phyloP scores from a whole-genome alignment of 2,797 vertebrate genomes.

The Falco concolor region DNA sequence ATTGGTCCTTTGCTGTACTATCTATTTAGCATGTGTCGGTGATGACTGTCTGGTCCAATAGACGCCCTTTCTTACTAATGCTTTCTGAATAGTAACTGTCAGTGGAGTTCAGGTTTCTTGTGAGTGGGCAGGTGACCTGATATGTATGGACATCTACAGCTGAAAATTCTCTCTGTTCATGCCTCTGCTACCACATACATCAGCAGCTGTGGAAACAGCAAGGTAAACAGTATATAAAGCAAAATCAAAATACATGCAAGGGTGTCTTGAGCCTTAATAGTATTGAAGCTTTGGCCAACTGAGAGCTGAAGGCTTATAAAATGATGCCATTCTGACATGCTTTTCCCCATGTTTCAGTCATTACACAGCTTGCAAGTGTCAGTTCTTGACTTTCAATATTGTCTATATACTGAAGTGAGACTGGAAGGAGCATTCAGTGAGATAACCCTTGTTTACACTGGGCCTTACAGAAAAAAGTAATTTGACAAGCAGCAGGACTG shows the following conservation, averaged over 20 bases:
- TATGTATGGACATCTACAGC: background rate
- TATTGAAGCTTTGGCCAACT: background rate
- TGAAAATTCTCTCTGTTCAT: background rate
- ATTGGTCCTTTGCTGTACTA: background rate
- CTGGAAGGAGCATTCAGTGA: background rate
- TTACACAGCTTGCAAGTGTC: background rate
- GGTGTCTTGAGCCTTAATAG: background rate
- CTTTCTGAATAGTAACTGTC: background rate
- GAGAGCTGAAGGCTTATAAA: background rate
- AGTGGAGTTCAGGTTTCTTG: background rate
- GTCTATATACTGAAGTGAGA: background rate
- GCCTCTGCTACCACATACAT: background rate
- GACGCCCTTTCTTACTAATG: background rate
- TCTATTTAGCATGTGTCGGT: background rate
- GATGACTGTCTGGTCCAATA: background rate
- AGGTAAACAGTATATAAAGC: background rate
- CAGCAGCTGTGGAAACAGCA: background rate
- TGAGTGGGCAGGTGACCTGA: background rate
- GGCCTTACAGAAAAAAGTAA: background rate
- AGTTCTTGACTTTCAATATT: background rate
- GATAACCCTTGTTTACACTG: background rate
- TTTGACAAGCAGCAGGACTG: background rate
- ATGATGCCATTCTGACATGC: background rate
- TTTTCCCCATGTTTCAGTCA: fast-evolving
- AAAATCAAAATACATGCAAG: background rate